phyloP scores from a whole-genome alignment of 92 coral and sea anemone species.

The Palythoa grandis region DNA sequence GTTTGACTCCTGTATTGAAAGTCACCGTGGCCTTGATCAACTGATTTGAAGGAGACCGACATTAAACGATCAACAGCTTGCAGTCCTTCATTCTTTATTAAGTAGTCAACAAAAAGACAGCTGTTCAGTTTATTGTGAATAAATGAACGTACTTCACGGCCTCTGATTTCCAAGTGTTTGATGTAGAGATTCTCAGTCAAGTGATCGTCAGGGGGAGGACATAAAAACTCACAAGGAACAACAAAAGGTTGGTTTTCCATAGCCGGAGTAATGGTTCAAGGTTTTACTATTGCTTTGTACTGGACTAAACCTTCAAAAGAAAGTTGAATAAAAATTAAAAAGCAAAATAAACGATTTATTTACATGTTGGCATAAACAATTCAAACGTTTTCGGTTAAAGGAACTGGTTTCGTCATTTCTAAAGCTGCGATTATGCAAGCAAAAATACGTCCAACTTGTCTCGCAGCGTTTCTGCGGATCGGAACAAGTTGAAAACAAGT shows the following conservation, averaged over 20 bases:
- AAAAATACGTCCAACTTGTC: too few species aligned
- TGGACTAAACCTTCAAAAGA: neutral
- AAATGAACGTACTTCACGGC: slow-evolving; percentile 56
- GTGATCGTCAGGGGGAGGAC: slow-evolving; percentile 69
- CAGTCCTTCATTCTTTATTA: slow-evolving; percentile 49
- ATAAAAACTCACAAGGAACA: slow-evolving; percentile 71
- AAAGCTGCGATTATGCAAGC: too few species aligned
- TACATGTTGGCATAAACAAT: too few species aligned
- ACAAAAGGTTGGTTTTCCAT: slow-evolving; percentile 60
- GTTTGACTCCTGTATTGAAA: slow-evolving; percentile 2
- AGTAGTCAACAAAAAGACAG: slow-evolving; percentile 71
- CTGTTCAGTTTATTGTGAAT: slow-evolving; percentile 64
- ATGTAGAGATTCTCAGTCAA: slow-evolving; percentile 52
- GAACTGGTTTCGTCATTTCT: too few species aligned
- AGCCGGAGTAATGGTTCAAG: neutral
- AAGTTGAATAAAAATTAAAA: neutral
- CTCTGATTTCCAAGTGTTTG: slow-evolving; percentile 73
- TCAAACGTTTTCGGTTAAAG: too few species aligned
- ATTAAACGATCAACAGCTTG: slow-evolving; percentile 70
- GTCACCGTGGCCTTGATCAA: slow-evolving; percentile 10
- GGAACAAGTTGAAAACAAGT: too few species aligned
- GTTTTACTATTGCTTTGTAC: neutral
- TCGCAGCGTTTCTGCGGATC: too few species aligned
- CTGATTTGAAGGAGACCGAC: slow-evolving; percentile 62
- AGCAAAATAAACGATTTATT: too few species aligned